phyloP scores from a whole-genome alignment of 2,113 vertebrate genomes.

The Cephalopholis sonnerati region DNA sequence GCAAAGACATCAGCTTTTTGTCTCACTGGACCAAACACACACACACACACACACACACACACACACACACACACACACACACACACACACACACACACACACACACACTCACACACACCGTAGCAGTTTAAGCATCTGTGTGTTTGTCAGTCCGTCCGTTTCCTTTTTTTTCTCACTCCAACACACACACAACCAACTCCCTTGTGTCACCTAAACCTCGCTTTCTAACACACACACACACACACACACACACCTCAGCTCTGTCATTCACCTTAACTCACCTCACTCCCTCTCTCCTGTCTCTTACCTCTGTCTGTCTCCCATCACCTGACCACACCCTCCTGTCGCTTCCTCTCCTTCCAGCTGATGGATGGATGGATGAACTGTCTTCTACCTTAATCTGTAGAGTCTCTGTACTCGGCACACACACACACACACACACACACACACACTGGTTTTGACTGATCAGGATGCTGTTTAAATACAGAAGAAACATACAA shows the following conservation, averaged over 20 bases:
- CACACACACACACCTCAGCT: slow-evolving; percentile 21
- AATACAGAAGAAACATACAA: neutral
- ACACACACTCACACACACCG: slow-evolving; percentile 21
- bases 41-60: slow-evolving; percentile 13
- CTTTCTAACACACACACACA: slow-evolving; percentile 15
- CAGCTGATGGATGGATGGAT: slow-evolving; percentile 17
- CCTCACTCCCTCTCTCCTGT: slow-evolving; percentile 2
- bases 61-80: slow-evolving; percentile 24
- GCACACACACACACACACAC: no score
- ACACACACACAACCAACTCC: slow-evolving; percentile 4
- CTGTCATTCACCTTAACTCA: slow-evolving; percentile 35
- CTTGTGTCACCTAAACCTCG: slow-evolving; percentile 27
- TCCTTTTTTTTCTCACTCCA: neutral
- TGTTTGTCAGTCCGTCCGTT: neutral
- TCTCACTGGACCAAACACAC: neutral
- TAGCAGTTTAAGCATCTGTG: neutral
- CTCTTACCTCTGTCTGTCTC: slow-evolving; percentile 11
- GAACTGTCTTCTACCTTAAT: neutral
- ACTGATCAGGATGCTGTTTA: neutral
- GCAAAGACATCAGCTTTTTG: slow-evolving; percentile 73
- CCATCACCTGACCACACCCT: slow-evolving; percentile 15
- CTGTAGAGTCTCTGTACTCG: neutral
- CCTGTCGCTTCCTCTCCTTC: neutral
- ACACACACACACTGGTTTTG: no score
- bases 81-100: slow-evolving; percentile 15